Percentiles rank a stretch among this genome's conserved stretches.
Evolutionary conservation across 2,797 vertebrate genomes (phyloP).

Genomic region (Phylloscopus collybita): DNA sequence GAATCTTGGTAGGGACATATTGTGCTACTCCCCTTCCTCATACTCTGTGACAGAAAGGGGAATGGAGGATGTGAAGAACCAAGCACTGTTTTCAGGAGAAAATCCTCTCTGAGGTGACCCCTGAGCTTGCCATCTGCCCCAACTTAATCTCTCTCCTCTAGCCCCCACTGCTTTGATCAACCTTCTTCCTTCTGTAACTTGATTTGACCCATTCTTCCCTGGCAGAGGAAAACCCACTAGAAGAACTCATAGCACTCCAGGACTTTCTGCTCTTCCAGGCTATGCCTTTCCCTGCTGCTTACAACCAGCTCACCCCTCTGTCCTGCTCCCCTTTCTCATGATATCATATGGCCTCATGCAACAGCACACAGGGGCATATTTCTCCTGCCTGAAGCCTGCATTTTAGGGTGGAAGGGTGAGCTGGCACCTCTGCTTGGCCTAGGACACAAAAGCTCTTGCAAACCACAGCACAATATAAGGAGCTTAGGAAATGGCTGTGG

Average conservation of each 20-base stretch:
- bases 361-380: not conserved
- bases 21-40: not conserved
- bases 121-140: not conserved
- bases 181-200: not conserved
- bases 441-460: constrained; percentile 25
- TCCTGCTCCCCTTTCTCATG: not conserved
- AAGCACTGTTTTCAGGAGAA: not conserved
- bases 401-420: not conserved
- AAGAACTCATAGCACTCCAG: not conserved
- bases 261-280: not conserved
- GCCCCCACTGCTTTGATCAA: not conserved
- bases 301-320: not conserved
- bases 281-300: not conserved
- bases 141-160: not conserved
- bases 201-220: not conserved
- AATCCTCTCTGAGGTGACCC: not conserved
- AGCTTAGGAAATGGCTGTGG: constrained; percentile 5
- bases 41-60: not conserved
- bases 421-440: not conserved
- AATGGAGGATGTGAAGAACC: not conserved
- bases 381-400: not conserved
- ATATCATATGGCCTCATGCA: not conserved
- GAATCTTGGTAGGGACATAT: not conserved
- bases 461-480: not conserved
- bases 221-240: not conserved